Evolutionary conservation across 2,113 vertebrate genomes (phyloP).

Genomic region (Zapus hudsonius): DNA sequence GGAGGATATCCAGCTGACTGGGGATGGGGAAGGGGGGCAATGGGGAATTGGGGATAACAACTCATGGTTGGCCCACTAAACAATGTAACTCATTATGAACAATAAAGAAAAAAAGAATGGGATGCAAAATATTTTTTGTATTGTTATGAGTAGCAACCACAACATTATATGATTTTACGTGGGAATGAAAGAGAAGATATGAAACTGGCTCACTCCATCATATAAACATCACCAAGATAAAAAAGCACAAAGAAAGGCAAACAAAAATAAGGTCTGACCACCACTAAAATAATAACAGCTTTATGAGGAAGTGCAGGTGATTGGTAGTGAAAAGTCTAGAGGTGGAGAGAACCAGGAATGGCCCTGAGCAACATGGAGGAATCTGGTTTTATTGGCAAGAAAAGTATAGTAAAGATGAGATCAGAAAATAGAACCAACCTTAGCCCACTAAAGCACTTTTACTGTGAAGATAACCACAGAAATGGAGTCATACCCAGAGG

Average conservation of each 20-base stretch:
- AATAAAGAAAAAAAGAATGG: too few species aligned
- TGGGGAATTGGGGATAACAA: too few species aligned
- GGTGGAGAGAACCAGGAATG: background rate
- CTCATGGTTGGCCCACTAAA: too few species aligned
- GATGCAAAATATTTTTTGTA: background rate
- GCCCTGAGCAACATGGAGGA: background rate
- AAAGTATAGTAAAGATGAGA: background rate
- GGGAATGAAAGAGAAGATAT: background rate
- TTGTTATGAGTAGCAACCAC: background rate
- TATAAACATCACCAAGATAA: background rate
- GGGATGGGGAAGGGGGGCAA: too few species aligned
- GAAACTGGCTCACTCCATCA: background rate
- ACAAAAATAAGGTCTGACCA: background rate
- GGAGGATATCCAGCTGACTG: too few species aligned
- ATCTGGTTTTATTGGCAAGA: background rate
- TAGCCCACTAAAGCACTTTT: background rate
- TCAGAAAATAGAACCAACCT: background rate
- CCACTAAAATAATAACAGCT: background rate
- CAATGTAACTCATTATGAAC: too few species aligned
- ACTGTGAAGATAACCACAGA: background rate
- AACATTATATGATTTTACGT: background rate
- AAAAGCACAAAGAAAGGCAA: background rate
- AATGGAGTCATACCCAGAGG: background rate
- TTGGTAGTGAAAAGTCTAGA: background rate
- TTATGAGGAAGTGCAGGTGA: slow-evolving; percentile 1